Base-by-base conservation (phyloP, 2,797 vertebrate species). In the Hemibagrus guttatus region DNA sequence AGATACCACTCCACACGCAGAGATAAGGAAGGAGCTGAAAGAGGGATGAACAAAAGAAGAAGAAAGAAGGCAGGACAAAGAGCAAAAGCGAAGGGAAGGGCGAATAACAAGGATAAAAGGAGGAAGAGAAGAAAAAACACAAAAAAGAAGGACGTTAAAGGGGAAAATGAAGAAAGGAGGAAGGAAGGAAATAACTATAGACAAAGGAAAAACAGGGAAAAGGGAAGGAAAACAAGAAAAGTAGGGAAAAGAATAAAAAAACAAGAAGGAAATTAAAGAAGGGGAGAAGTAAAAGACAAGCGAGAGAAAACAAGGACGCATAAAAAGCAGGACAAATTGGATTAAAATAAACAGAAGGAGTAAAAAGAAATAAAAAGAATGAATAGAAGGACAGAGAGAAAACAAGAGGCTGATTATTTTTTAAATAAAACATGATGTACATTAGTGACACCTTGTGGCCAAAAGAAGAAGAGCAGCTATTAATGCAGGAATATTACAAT, bases 1-100 rank as follows among this genome's bases (percentile, higher is more conserved):
- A 86, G 63, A 79, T 79, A 79, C 31, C 76, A 79, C n/a, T 58
- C 76, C 14, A 81, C 56, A 61, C 39, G 35, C 28, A 46, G 23
- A 74, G 7, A 72, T 19, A 75, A 59, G 23, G 56, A 46, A 5
- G 58, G 19, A 46, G 2, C 58, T 19, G n/a, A 42, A n/a, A 61
- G 35, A 63, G 26, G 35, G 35, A 63, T 81, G 79, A 81, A 81
- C 58, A 81, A 81, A 81, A 81, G 31, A n/a, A 54, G 6, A 6
- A 31, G 46, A 49, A 81, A 64, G 35, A 46, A 63, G 23, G 42
- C 21, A n/a, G 26, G 13, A 69, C 61, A 68, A 28, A 68, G 6
- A 85, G n/a, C 35, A 80, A 35, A 68, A 35, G 31, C 21, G 7
- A 69, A 9, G 16, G 5, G 19, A 19, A 46, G 31, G 23, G 13